These are phyloP conservation scores for Cremastinae sp. DNA, from an alignment of 2,888 invertebrate genomes.

Conservation along the genomic window DNA sequence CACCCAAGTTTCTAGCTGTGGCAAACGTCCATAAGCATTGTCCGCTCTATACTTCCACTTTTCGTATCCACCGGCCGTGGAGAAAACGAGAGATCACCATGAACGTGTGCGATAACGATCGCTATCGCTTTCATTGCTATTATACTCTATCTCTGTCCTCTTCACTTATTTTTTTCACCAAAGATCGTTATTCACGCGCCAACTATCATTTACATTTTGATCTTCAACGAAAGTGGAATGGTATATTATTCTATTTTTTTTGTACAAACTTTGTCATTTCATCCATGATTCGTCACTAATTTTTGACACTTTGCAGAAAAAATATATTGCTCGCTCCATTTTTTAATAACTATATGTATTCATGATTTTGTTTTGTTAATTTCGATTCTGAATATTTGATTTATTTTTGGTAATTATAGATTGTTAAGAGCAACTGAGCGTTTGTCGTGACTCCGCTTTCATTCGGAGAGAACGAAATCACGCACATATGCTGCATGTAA, in stretches of 20 bases:
- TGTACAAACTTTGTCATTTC: background rate
- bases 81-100: slow-evolving; percentile 34
- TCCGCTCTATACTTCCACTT: slow-evolving; percentile 56
- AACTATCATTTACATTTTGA: slow-evolving; percentile 10
- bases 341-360: too few relatives aligned
- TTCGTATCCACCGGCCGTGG: slow-evolving; percentile 61
- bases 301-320: too few relatives aligned
- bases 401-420: too few relatives aligned
- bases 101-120: slow-evolving; percentile 38
- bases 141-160: background rate
- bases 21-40: slow-evolving; percentile 32
- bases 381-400: too few relatives aligned
- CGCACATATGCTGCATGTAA: too few relatives aligned
- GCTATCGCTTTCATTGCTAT: slow-evolving; percentile 37
- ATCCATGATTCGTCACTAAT: background rate
- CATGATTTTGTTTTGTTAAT: too few relatives aligned
- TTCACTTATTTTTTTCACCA: slow-evolving; percentile 1
- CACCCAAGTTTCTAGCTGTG: slow-evolving; percentile 71
- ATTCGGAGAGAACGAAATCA: too few relatives aligned
- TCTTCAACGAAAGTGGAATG: background rate
- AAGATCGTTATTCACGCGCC: slow-evolving; percentile 30
- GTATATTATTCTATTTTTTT: background rate
- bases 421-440: too few relatives aligned
- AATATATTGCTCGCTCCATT: too few relatives aligned
- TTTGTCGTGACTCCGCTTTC: too few relatives aligned